phyloP scores from a whole-genome alignment of 2,797 vertebrate species.

The Apogon talboti region DNA sequence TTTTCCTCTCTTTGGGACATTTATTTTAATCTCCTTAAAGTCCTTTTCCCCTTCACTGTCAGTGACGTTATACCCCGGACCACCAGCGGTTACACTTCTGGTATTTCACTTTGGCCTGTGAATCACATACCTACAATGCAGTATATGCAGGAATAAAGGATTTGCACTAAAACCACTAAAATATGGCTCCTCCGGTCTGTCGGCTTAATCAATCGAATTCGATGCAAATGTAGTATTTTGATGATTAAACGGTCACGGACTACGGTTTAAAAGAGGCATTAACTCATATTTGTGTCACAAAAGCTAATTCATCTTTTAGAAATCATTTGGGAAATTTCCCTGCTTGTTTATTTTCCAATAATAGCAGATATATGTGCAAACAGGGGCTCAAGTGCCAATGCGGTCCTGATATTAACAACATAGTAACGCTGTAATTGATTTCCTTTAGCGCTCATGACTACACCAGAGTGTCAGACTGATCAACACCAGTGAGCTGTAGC shows the following conservation, averaged over 20 bases:
- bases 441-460: slow-evolving; percentile 49
- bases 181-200: slow-evolving; percentile 28
- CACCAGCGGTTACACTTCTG: slow-evolving; percentile 70
- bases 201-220: slow-evolving; percentile 24
- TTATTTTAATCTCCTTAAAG: slow-evolving; percentile 57
- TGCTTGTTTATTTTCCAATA: slow-evolving; percentile 47
- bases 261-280: neutral
- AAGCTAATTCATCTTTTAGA: slow-evolving; percentile 23
- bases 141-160: slow-evolving; percentile 41
- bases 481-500: slow-evolving; percentile 28
- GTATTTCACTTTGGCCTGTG: slow-evolving; percentile 59
- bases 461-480: slow-evolving; percentile 42
- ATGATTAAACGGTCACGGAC: slow-evolving; percentile 10
- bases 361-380: slow-evolving; percentile 38
- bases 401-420: slow-evolving; percentile 50
- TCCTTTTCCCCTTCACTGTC: slow-evolving; percentile 66
- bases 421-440: slow-evolving; percentile 69
- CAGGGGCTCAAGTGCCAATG: slow-evolving; percentile 29
- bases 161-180: slow-evolving; percentile 25
- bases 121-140: slow-evolving; percentile 28
- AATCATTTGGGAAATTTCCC: slow-evolving; percentile 20
- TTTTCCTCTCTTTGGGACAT: slow-evolving; percentile 54
- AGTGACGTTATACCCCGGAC: slow-evolving; percentile 59
- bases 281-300: neutral
- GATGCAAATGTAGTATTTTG: slow-evolving; percentile 1